phyloP scores from a whole-genome alignment of 2,113 vertebrate species.

The Nyctereutes procyonoides region DNA sequence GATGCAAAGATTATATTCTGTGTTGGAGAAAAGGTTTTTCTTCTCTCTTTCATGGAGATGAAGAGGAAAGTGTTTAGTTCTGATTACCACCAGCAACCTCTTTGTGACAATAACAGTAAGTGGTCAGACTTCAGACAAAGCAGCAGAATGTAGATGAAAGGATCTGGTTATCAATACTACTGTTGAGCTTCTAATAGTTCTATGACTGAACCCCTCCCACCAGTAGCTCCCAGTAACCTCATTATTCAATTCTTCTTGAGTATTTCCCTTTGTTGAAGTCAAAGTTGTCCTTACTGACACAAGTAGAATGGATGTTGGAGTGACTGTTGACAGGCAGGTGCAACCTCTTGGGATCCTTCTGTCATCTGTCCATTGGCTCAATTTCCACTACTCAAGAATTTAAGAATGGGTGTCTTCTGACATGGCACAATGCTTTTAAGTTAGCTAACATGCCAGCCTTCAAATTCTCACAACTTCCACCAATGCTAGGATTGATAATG shows the following conservation, averaged over 20 bases:
- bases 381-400: not conserved
- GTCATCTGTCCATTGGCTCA: not conserved
- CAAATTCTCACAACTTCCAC: not conserved
- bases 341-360: not conserved
- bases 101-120: not conserved
- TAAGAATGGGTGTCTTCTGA: not conserved
- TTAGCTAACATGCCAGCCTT: not conserved
- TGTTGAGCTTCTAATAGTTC: not conserved
- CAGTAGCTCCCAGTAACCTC: not conserved
- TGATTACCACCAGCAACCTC: not conserved
- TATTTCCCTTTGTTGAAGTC: constrained; percentile 2
- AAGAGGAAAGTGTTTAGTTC: not conserved
- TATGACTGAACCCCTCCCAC: not conserved
- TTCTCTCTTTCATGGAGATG: not conserved
- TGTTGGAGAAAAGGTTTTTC: not conserved
- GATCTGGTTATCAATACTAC: not conserved
- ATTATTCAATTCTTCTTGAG: not conserved
- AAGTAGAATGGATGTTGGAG: not conserved
- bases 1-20: not conserved
- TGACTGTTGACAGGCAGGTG: not conserved
- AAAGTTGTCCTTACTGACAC: not conserved
- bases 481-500: not conserved
- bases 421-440: not conserved
- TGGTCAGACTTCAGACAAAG: not conserved
- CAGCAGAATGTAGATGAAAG: not conserved